These are phyloP conservation scores for Plebejus anna DNA, from an alignment of 2,888 invertebrate species.

Conservation along the genomic window DNA sequence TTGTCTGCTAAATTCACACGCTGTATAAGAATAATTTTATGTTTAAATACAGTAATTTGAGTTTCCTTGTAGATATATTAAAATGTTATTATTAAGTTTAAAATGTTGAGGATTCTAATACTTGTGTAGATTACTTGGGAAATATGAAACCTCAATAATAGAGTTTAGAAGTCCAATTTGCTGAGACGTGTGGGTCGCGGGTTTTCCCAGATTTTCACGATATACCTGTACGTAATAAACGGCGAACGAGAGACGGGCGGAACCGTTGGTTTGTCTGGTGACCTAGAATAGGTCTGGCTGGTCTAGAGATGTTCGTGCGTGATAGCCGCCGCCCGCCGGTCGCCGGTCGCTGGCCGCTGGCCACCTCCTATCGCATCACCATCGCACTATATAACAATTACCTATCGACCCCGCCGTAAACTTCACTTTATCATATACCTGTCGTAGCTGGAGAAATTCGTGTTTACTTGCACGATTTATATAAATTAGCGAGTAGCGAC, in stretches of 20 bases:
- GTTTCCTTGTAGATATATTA: slow-evolving; percentile 3
- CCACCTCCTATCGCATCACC: slow-evolving; percentile 27
- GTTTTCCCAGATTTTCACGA: slow-evolving; percentile 27
- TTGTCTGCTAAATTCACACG: slow-evolving; percentile 12
- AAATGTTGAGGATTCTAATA: background rate
- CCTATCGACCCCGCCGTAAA: slow-evolving; percentile 28
- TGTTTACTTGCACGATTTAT: background rate
- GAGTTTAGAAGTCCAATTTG: background rate
- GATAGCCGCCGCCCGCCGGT: slow-evolving; percentile 46
- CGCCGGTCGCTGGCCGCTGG: slow-evolving; percentile 35
- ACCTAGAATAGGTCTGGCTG: slow-evolving; percentile 53
- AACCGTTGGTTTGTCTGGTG: slow-evolving; percentile 62
- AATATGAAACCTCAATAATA: background rate
- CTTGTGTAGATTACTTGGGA: background rate
- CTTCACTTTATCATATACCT: background rate
- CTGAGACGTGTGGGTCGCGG: background rate
- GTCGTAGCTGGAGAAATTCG: background rate
- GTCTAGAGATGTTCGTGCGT: slow-evolving; percentile 55
- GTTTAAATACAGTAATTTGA: background rate
- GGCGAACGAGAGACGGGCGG: slow-evolving; percentile 40
- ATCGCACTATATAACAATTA: slow-evolving; percentile 30
- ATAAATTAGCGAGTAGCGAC: background rate
- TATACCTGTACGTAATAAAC: slow-evolving; percentile 32
- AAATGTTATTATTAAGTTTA: background rate
- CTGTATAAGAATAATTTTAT: slow-evolving; percentile 4